These are phyloP conservation scores for Limenitis camilla DNA, from an alignment of 2,888 invertebrate species.

Conservation along the genomic window DNA sequence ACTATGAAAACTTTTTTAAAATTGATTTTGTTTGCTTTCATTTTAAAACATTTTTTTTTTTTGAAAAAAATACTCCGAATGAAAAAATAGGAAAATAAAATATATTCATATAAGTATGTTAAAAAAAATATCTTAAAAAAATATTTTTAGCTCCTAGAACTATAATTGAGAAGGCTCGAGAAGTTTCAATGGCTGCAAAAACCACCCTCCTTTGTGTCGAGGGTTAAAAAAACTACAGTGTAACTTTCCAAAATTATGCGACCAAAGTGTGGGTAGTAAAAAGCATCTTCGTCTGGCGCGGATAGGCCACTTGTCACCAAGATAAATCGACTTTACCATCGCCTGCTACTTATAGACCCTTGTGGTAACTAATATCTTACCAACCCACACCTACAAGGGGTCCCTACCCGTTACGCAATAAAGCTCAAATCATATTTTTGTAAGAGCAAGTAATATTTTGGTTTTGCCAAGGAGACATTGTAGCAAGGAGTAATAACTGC, in stretches of 20 bases:
- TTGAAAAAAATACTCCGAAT: too few relatives aligned
- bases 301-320: slow-evolving; percentile 71
- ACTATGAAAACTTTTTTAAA: too few relatives aligned
- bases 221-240: neutral
- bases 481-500: slow-evolving; percentile 46
- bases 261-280: slow-evolving; percentile 43
- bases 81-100: too few relatives aligned
- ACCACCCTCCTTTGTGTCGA: too few relatives aligned
- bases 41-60: too few relatives aligned
- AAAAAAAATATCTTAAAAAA: too few relatives aligned
- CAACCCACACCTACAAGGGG: slow-evolving; percentile 7
- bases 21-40: too few relatives aligned
- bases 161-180: too few relatives aligned
- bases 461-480: slow-evolving; percentile 36
- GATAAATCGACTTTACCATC: slow-evolving; percentile 64
- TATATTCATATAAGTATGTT: too few relatives aligned
- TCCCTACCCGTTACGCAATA: slow-evolving; percentile 8
- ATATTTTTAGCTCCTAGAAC: too few relatives aligned
- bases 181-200: too few relatives aligned
- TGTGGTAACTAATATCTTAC: slow-evolving; percentile 36
- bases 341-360: slow-evolving; percentile 65
- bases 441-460: neutral
- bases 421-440: neutral
- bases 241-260: slow-evolving; percentile 33
- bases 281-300: slow-evolving; percentile 57